phyloP scores from a whole-genome alignment of 1,140 invertebrate genomes.

The Archivesica marissinica region DNA sequence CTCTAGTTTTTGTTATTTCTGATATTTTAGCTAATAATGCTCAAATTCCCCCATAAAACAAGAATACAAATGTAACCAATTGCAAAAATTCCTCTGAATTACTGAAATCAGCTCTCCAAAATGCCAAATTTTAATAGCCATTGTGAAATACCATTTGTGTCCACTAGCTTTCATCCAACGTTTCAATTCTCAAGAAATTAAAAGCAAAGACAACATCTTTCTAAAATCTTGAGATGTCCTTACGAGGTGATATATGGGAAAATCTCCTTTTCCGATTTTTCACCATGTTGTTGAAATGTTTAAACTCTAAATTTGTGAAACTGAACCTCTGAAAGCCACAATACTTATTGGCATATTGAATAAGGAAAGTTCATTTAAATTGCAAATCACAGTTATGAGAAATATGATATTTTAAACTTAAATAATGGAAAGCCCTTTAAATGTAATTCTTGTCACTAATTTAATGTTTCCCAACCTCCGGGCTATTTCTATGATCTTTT shows the following conservation, averaged over 20 bases:
- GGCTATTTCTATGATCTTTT: constrained; percentile 36
- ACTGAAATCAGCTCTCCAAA: no score
- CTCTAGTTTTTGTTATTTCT: no score
- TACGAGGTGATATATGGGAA: constrained; percentile 24
- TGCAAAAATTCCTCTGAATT: no score
- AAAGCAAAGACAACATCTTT: no score
- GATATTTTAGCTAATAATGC: no score
- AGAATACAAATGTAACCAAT: no score
- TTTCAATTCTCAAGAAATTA: no score
- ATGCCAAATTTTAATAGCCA: no score
- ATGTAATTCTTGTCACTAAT: constrained; percentile 15
- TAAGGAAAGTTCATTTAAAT: constrained; percentile 41
- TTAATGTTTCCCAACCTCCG: constrained; percentile 11
- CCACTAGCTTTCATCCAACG: no score
- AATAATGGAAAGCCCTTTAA: not conserved
- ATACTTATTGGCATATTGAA: constrained; percentile 11
- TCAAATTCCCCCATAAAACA: no score
- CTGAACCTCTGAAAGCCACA: constrained; percentile 22
- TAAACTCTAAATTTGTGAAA: constrained; percentile 32
- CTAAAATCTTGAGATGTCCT: not conserved
- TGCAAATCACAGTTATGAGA: constrained; percentile 35
- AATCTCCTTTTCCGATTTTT: not conserved
- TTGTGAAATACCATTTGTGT: no score
- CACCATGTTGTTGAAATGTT: constrained; percentile 24
- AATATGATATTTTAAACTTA: constrained; percentile 20